Conservation (phyloP, 2,797 vertebrate genomes). For the Tarsius wallacei region DNA sequence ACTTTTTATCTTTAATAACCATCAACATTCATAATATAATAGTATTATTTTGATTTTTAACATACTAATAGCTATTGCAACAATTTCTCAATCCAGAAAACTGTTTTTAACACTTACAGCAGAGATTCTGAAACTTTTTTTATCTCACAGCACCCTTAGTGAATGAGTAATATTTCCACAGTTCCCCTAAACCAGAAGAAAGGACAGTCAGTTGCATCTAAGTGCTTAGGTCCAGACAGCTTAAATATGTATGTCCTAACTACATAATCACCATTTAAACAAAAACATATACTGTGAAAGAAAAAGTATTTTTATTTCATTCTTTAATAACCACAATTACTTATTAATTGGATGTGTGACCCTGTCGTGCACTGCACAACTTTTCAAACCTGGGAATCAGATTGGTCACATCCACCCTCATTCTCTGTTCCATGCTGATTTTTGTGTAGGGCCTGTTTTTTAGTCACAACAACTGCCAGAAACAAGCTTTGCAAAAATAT, state of each 20-base stretch:
- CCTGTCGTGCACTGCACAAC: too few species aligned
- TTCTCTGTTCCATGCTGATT: not conserved
- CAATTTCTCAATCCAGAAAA: conserved; percentile 37
- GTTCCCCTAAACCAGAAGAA: not conserved
- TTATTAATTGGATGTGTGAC: not conserved
- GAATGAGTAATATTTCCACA: not conserved
- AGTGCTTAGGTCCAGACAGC: not conserved
- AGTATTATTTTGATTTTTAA: not conserved
- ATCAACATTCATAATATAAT: conserved; percentile 2
- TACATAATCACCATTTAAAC: not conserved
- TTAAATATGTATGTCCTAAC: not conserved
- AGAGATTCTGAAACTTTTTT: not conserved
- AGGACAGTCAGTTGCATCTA: not conserved
- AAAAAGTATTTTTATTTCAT: not conserved
- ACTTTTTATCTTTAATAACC: conserved; percentile 32
- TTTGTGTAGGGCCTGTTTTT: not conserved
- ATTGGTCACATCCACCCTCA: not conserved
- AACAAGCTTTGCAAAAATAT: not conserved
- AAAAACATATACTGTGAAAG: not conserved
- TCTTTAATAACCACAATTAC: not conserved
- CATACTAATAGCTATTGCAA: not conserved
- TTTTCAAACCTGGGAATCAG: not conserved
- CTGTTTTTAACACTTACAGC: not conserved
- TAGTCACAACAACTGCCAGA: not conserved
- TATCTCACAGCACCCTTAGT: not conserved